Base-by-base conservation (phyloP, 2,888 invertebrate genomes). In the Chymomyza amoena region DNA sequence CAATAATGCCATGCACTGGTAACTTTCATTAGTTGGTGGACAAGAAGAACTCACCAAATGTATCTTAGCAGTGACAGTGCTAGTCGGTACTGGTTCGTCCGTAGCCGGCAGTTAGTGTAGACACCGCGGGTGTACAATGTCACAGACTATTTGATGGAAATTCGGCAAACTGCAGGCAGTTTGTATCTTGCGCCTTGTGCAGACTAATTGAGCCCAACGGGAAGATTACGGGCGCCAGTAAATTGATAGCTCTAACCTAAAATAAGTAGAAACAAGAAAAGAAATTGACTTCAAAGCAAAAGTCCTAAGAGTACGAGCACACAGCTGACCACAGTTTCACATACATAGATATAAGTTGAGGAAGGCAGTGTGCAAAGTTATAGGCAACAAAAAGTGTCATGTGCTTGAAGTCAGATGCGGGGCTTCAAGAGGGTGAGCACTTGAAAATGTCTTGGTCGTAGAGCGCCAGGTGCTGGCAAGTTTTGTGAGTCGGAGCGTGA, bases 151-250 rank as follows among this genome's bases (percentile, higher is more conserved):
- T 45, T 45, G 39, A 45, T 45, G 39, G 39, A 45, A 45, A 45
- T 13, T 45, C 2, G 39, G 13, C 13, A 45, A 45, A 45, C 13
- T 45, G 39, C 39, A 45, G 13, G 13, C 13, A 45, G 39, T 45
- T 45, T 13, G 39, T 45, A 13, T 45, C 1, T 45, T 15, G 39
- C 13, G 39, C 13, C 67, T 60, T 65, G 52, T 70, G 72, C 77
- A 73, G 82, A 81, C 87, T 87, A 81, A 81, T 87, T 81, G 81
- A 81, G 87, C 81, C 87, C 87, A 81, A 84, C 85, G 84, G 82
- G 64, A 72, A 84, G 77, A 87, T 87, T 81, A 84, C 79, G 62
- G 71, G 68, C 64, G 64, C 74, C 57, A 73, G 74, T 70, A 81
- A 84, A 84, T 81, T 87, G 84, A 81, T 87, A 76, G 82, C 71